phyloP scores from a whole-genome alignment of 2,888 invertebrate genomes.

The Tolmerus cingulatus region DNA sequence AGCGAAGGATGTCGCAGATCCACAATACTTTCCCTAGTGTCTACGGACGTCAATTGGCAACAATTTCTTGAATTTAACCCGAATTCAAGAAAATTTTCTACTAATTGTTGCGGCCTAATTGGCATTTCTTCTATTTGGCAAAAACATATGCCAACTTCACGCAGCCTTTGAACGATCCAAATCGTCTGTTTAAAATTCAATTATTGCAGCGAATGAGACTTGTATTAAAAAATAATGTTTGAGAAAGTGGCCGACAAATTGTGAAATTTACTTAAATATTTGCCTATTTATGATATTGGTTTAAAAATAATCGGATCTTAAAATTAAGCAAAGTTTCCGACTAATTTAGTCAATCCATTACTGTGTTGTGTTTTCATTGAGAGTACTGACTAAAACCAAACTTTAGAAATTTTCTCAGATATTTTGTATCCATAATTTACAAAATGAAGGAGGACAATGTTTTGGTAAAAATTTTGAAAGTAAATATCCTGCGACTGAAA shows the following conservation, averaged over 20 bases:
- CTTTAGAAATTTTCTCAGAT: too few relatives aligned
- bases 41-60: constrained; percentile 12
- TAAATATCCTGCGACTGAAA: too few relatives aligned
- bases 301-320: background rate
- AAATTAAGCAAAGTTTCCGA: background rate
- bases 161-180: background rate
- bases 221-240: background rate
- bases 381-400: too few relatives aligned
- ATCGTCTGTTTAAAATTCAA: background rate
- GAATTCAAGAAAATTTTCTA: background rate
- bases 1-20: background rate
- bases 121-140: constrained; percentile 1
- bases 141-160: background rate
- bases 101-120: constrained; percentile 14
- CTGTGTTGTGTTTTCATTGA: background rate
- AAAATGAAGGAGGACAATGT: too few relatives aligned
- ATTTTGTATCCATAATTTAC: too few relatives aligned
- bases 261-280: background rate
- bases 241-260: background rate
- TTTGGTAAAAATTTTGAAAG: too few relatives aligned
- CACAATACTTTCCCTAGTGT: constrained; percentile 9
- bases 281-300: background rate
- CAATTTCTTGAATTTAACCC: background rate
- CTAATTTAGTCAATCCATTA: background rate
- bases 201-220: background rate